Evolutionary conservation across 2,888 invertebrate species (phyloP), one percentile per base, ranked within the genome.

Genomic region (Leucozona laternaria): DNA sequence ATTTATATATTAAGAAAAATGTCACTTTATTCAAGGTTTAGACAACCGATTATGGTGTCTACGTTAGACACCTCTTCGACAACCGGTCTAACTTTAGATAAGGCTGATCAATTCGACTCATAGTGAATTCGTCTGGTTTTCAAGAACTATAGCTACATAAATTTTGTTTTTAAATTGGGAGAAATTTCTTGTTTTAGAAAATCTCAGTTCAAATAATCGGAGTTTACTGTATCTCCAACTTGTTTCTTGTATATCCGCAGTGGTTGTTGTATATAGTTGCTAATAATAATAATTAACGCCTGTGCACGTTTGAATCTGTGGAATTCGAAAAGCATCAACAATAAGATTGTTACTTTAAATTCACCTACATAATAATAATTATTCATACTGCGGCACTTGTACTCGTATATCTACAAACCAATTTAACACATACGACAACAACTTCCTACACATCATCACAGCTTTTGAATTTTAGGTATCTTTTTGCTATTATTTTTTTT

Each of bases 361-460:
- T 64, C 64, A 64, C 64, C 64, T 64, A 64, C 64, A 64, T 31
- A 45, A 37, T 8, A 60, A 45, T 28, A 43, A 15, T n/a, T 15
- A 45, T 6, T 4, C 17, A 17, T 43, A 43, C 45, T 37, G 15
- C 37, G n/a, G 37, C 58, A 58, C 34, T 58, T 58, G 20, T 20
- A 57, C 22, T 5, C 34, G 6, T 37, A 4, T 57, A 13, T 20
- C 15, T 11, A 45, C 28, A 64, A 22, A 15, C 31, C 31, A 66
- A 64, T 64, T 64, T n/a, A n/a, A n/a, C n/a, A 70, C 53, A 28
- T n/a, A 79, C 22, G 28, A 43, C 58, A 77, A 55, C 73, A 77
- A 55, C 73, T 68, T 64, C 81, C 85, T 70, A 81, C 85, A 81
- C 81, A 53, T 34, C 48, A 66, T 48, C 48, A 13, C 20, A 64